Conservation (phyloP, 2,797 vertebrate species). For the Taenioides sp. region DNA sequence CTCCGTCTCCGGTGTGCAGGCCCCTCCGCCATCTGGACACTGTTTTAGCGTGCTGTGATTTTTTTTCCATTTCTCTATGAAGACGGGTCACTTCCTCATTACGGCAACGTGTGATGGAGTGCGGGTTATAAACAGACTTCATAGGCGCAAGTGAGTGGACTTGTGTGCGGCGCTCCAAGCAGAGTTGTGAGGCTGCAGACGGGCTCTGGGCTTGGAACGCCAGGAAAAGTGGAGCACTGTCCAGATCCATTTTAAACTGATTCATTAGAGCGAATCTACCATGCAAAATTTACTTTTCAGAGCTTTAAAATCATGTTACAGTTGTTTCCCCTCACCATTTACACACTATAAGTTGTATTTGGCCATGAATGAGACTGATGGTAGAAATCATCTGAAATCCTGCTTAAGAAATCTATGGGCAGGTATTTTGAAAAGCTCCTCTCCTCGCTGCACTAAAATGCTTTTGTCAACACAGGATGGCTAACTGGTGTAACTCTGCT, state of each 20-base stretch:
- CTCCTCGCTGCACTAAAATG: constrained; percentile 2
- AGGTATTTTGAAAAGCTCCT: constrained; percentile 45
- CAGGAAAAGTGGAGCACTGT: too few species aligned
- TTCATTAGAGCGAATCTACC: too few species aligned
- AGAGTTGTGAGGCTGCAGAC: not conserved
- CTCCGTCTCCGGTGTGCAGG: constrained; percentile 53
- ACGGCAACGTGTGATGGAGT: constrained; percentile 54
- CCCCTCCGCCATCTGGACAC: constrained; percentile 68
- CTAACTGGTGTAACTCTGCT: constrained; percentile 34
- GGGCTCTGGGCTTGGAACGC: constrained; percentile 12
- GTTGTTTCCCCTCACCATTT: too few species aligned
- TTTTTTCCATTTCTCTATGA: constrained; percentile 59
- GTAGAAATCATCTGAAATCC: too few species aligned
- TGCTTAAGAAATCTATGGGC: constrained; percentile 55
- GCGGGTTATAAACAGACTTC: constrained; percentile 56
- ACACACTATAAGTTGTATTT: too few species aligned
- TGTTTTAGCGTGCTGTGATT: constrained; percentile 68
- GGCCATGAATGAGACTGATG: too few species aligned
- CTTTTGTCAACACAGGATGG: constrained; percentile 21
- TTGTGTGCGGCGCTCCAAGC: constrained; percentile 29
- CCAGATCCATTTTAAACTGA: too few species aligned
- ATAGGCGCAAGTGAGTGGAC: constrained; percentile 55
- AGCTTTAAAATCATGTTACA: too few species aligned
- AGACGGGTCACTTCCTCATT: constrained; percentile 56
- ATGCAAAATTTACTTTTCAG: too few species aligned